Evolutionary conservation across 2,888 invertebrate species (phyloP), one percentile per base, ranked within the genome.

Genomic region (Lepetodrilus schrolli): DNA sequence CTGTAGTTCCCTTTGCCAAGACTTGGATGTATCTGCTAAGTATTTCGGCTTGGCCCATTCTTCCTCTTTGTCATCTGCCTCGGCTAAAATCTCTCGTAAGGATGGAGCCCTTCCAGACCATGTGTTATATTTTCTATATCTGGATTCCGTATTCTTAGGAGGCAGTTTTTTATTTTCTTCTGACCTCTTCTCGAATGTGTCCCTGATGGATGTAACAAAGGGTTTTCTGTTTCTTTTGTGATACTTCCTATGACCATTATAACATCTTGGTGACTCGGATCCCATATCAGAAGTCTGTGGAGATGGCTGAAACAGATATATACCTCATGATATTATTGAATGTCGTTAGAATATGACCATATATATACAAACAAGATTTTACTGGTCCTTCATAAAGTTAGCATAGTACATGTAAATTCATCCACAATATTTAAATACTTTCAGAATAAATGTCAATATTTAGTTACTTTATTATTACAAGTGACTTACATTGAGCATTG

Each of bases 1-100:
- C 58, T 58, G 58, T 8, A 58, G 30, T 30, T 58, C 58, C 30
- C 30, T 58, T 34, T 58, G 58, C 58, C 58, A 58, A 10, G 26
- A 1, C 58, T 58, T 58, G 13, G 58, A 26, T 30, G 26, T 34
- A n/a, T 17, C 58, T 10, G 10, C 30, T n/a, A n/a, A 34, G 17
- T 13, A 1, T n/a, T 58, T 26, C n/a, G 8, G 10, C 1, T 23
- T 23, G 17, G 10, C 13, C n/a, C 34, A 26, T 58, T 58, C 30
- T 34, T 58, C 58, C 13, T 30, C 58, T 58, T 58, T 30, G 13
- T 58, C 58, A 10, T 30, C 58, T 17, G 43, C 43, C 43, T 43
- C 43, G 7, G 13, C 30, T 13, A 58, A 5, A 1, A 58, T 26
- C 34, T 58, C 58, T 17, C 58, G 10, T 10, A 58, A 17, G 13